Base-by-base conservation (phyloP, 2,888 invertebrate species). In the Aleiodes leptofemur region DNA sequence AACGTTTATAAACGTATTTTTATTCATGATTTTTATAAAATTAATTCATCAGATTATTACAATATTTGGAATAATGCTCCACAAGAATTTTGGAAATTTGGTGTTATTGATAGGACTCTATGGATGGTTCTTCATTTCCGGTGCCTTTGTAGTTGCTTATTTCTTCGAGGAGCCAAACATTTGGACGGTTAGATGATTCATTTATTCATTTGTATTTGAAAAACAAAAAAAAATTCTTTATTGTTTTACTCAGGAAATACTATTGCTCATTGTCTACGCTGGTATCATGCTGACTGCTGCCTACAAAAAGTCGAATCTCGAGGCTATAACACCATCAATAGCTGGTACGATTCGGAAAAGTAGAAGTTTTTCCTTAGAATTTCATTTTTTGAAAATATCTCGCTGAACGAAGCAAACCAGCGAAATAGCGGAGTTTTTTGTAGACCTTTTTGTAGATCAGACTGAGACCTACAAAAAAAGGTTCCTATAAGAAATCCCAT, bases 101-200 rank as follows among this genome's bases (percentile, higher is more conserved):
- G 72, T 16, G 23, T 66, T 72, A 70, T 55, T 73, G 23, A 78
- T 78, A 77, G 72, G 79, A 34, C 29, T 77, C 31, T 77, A 80
- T n/a, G 82, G 81, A 56, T 82, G 82, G 82, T 75, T 77, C 43
- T 71, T 80, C 6, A 66, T 81, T 34, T 73, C 82, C 2, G 9
- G 75, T 4, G 77, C 76, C 34, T 79, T 78, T 43, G 9, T 81
- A 3, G n/a, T 82, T 7, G 66, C 78, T 31, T 80, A 80, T 29
- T 14, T 81, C 43, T 82, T 76, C 69, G 81, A 82, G 34, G 72
- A 76, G 23, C 79, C 82, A 4, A 75, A 78, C 23, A 53, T 76
- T 8, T 80, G 78, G 76, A 74, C 79, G 81, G 81, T 81, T 78
- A 29, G 48, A 68, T 72, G 29, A 69, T 29, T 51, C 31, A 34